Evolutionary conservation across 30 jellyfish, hydroid and myxozoan species (phyloP), one percentile per base, ranked within the genome.

Genomic region (Catostylus mosaicus): DNA sequence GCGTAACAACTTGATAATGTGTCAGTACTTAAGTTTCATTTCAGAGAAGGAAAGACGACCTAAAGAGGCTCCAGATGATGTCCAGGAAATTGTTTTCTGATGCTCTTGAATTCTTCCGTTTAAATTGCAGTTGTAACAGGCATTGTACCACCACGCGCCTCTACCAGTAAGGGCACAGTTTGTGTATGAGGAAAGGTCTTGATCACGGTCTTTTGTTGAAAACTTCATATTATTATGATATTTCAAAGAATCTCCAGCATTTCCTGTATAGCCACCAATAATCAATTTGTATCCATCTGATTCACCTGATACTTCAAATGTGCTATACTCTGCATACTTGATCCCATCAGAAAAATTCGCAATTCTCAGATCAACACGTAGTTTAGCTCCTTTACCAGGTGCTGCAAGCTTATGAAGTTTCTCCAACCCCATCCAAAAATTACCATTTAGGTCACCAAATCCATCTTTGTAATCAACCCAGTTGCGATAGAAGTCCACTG

Each of bases 111-210:
- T n/a, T n/a, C n/a, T n/a, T 29, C 26, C 87, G 54, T 75, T 75
- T 51, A 75, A 46, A 5, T 40, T 40, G 22, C 77, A 75, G 12
- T 75, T 8, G 12, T 20, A 38, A 46, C 87, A 75, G 10, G 65
- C 38, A 2, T 54, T 54, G 56, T 75, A 64, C 87, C 87, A 75
- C 87, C 87, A 75, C 2, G 75, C 77, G 3, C 87, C 87, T n/a
- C 35, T 64, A n/a, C 22, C 60, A 8, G 30, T 77, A 19, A 24
- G 16, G 1, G 87, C 87, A 35, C 87, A 75, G 38, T 74, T 48
- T 5, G 14, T 23, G 23, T 29, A 23, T 6, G 75, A 37, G 27
- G 62, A 0, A 3, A 37, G 8, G 64, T 75, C 87, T 33, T 75
- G 68, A 32, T 75, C 87, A 35, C 76, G 73, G 34, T 48, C 68